Evolutionary conservation across 37 sponge, comb jelly and placozoan species (phyloP), one percentile per base, ranked within the genome.

Genomic region (Beroe forskalii): DNA sequence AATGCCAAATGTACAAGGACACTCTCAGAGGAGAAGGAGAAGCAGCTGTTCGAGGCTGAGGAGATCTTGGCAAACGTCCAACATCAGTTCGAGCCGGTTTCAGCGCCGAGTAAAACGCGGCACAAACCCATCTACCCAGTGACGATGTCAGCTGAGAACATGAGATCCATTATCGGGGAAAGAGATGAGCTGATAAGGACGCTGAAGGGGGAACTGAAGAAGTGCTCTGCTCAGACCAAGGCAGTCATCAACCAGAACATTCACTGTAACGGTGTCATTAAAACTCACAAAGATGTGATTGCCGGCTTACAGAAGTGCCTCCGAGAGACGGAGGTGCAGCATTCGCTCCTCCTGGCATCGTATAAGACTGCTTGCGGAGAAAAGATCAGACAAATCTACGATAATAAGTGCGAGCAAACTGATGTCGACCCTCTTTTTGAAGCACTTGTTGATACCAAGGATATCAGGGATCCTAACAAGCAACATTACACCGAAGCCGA

Each of bases 41-140:
- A 37, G 55, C 86, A 80, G 55, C 86, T 80, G 30, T 22, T 19
- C 8, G 86, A 80, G 8, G 86, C 86, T 23, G 86, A 80, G 28
- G 28, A 35, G 2, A 43, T 44, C 19, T 25, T 80, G 30, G 55
- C 86, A 23, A 80, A 80, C 0, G 31, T 80, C 28, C 86, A 80
- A 25, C 38, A 80, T 14, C 55, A 41, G 30, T 80, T 80, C 22
- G 86, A 80, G 27, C 86, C 86, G 4, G 31, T 80, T 43, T n/a
- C 55, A 0, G 86, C 38, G 1, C 86, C 86, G 20, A 44, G 55
- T 25, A 80, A 80, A 25, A 80, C 86, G 1, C 86, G 86, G 3
- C 86, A 80, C 86, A 80, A 44, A 25, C 86, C 86, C 55, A 41
- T 80, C 19, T 80, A 80, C 86, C 86, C 86, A 17, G 38, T 44